Percentiles rank a stretch among this genome's conserved stretches.
phyloP scores from a whole-genome alignment of 2,888 invertebrate genomes.

The Agonum fuliginosum region DNA sequence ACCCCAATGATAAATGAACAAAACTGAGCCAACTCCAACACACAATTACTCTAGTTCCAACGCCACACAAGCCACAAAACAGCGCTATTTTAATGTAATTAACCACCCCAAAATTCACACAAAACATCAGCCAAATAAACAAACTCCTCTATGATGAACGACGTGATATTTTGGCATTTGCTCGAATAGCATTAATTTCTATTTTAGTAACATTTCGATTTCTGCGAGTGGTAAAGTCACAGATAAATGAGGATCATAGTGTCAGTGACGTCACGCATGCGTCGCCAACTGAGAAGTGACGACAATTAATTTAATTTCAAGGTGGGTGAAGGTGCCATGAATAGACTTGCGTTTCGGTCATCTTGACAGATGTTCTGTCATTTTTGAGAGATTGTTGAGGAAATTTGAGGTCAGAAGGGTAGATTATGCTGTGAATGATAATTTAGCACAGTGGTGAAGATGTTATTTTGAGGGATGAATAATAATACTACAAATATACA shows the following conservation, averaged over 20 bases:
- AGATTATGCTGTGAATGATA: conserved; percentile 20
- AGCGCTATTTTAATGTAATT: conserved; percentile 39
- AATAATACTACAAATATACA: conserved; percentile 16
- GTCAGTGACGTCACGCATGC: conserved; percentile 42
- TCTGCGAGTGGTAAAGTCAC: conserved; percentile 33
- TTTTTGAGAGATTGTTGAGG: not conserved
- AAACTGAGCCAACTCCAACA: not conserved
- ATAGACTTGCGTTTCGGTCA: not conserved
- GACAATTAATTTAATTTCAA: conserved; percentile 42
- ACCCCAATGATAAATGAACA: conserved; percentile 15
- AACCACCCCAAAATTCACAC: conserved; percentile 8
- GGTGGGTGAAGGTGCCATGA: not conserved
- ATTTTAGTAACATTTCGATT: conserved; percentile 49
- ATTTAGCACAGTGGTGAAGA: not conserved
- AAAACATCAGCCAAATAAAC: conserved; percentile 35
- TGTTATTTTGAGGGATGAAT: not conserved
- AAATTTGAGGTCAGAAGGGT: conserved; percentile 18
- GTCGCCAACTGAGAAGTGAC: not conserved
- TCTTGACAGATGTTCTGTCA: conserved; percentile 25
- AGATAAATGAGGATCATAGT: conserved; percentile 39
- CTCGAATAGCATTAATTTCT: conserved; percentile 38
- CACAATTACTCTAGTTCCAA: conserved; percentile 7
- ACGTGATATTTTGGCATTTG: conserved; percentile 37
- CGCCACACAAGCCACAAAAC: conserved; percentile 6
- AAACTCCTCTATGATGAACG: conserved; percentile 32